Evolutionary conservation across 2,888 invertebrate genomes (phyloP), one percentile per base, ranked within the genome.

Genomic region (Peribatodes rhomboidaria): DNA sequence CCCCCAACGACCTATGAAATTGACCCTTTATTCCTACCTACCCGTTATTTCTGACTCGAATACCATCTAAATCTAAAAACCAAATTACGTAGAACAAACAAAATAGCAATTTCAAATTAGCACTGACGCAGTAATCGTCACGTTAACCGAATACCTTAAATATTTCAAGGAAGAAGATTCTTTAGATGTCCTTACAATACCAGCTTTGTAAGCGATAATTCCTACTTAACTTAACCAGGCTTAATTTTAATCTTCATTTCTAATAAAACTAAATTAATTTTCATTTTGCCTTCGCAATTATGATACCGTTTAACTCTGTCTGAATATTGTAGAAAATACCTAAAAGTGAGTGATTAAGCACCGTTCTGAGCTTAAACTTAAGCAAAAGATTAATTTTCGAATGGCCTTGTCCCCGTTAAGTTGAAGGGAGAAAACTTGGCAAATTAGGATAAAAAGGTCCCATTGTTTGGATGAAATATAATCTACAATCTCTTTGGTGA

Each of bases 381-480:
- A 61, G 65, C 60, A 65, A 65, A 65, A 65, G 65, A 65, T 65
- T 60, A 65, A 61, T 65, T 65, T 64, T 60, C 60, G 46, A 56
- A 60, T 13, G 56, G 52, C 60, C 65, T 60, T 65, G 65, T 65
- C 50, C 52, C 33, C 56, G 57, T 54, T 55, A 49, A 64, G 56
- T 60, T 60, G 56, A 39, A 47, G 47, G 49, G 62, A 63, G 58
- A 44, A 60, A 65, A 56, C 60, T 65, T 56, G 52, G 52, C 50
- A 56, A 60, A 65, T 65, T 65, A 56, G 60, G 22, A 65, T 65
- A 65, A 65, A 65, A 65, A 65, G 52, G 16, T 27, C 14, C 56
- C 46, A 65, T 65, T 65, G 65, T 65, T 65, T 52, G 60, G 41
- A 44, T 65, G 56, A 65, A 46, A 60, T 65, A 60, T 60, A 56